A percentile compares a stretch with the other conserved stretches of the same genome.
Evolutionary conservation across 2,113 vertebrate genomes (phyloP).

Genomic region (Tupaia chinensis): DNA sequence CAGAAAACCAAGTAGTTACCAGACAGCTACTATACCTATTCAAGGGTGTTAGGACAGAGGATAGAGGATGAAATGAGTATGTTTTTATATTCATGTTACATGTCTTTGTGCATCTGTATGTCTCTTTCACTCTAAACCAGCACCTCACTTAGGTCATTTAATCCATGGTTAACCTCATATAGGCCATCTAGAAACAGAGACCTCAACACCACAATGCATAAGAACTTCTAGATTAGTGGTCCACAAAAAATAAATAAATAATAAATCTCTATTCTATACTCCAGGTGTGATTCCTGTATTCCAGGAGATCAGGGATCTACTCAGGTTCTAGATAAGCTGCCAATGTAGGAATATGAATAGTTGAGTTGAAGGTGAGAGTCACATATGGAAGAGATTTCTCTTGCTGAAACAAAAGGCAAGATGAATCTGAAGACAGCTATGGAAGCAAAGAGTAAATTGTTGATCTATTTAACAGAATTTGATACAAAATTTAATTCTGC

Average conservation of each 20-base stretch:
- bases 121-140: neutral
- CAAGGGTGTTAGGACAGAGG: neutral
- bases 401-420: neutral
- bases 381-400: neutral
- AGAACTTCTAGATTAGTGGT: neutral
- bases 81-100: neutral
- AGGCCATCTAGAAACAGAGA: neutral
- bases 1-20: neutral
- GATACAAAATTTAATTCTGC: constrained; percentile 15
- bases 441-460: neutral
- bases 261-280: neutral
- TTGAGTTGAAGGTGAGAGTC: neutral
- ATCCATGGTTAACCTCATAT: neutral
- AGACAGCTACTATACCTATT: neutral
- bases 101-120: neutral
- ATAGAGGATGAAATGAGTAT: neutral
- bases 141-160: neutral
- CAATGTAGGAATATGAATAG: neutral
- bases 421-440: neutral
- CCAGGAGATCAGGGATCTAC: neutral
- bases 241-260: neutral
- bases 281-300: neutral
- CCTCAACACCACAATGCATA: neutral
- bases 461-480: neutral
- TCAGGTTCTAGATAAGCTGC: neutral